Base-by-base conservation (phyloP, 2,797 vertebrate genomes). In the Meda fulgida region DNA sequence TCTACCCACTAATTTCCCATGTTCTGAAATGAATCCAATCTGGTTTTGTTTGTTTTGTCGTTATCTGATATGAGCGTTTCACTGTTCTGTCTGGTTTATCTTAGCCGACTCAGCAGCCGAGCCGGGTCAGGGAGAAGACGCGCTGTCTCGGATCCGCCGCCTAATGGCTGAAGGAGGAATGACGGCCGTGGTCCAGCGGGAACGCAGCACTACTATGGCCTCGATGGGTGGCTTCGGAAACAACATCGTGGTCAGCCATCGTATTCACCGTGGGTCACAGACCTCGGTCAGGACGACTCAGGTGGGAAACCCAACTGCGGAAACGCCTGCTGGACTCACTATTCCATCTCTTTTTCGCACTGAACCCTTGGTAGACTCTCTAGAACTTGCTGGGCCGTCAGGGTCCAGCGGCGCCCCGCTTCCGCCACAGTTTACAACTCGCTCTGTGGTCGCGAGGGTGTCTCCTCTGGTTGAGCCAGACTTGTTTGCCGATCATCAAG, bases 191-290 rank as follows among this genome's bases (percentile, higher is more conserved):
- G 98, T 99, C 9, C 98, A 99, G 93, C 94, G 98, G 70, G 98
- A 99, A 91, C 98, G 98, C 95, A 99, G 98, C 94, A 99, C 98
- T 91, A 99, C 98, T 86, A 99, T 97, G 97, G 98, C 98, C 0
- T 99, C 98, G 78, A 99, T 99, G 98, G 98, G 98, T 0, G 97
- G 98, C 90, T 99, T 99, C 0, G 98, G 98, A 71, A 99, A 99
- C 95, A 98, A 97, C 93, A 99, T 99, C 91, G 98, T 99, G 0
- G 98, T 99, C 89, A 99, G 98, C 88, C 98, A 99, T 87, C 96
- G 98, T 23, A 99, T 99, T 92, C 98, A 99, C 94, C 97, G 98
- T 0, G 97, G 98, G 92, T 99, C 98, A 38, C 98, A 99, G 93
- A 99, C 98, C 0, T 96, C 96, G 4, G 55, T 92, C 0, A 97